Conservation (phyloP, 2,113 vertebrate species). For the Thunnus maccoyii region DNA sequence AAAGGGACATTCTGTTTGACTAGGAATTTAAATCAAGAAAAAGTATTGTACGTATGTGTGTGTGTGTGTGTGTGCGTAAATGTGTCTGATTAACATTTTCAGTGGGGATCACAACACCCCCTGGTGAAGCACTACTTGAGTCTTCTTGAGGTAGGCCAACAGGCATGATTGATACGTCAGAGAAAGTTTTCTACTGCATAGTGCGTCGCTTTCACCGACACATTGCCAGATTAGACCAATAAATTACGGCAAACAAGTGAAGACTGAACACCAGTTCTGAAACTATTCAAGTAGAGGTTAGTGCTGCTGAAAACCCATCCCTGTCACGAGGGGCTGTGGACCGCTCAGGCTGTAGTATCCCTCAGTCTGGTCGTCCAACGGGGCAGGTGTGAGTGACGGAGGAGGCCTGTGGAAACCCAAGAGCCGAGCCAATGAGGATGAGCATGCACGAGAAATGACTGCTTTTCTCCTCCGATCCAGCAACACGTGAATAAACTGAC, state of each 20-base stretch:
- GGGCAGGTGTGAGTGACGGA: constrained; percentile 19
- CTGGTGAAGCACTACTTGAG: constrained; percentile 31
- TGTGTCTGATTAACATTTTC: constrained; percentile 22
- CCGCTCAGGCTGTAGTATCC: constrained; percentile 4
- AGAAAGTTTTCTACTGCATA: constrained; percentile 1
- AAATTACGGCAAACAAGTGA: constrained; percentile 10
- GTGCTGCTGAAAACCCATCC: constrained; percentile 55
- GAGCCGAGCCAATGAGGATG: constrained; percentile 9
- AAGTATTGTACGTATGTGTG: neutral
- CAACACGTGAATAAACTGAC: neutral
- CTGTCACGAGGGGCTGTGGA: constrained; percentile 26
- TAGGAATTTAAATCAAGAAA: constrained; percentile 11
- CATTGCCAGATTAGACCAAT: constrained; percentile 19
- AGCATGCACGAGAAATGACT: constrained; percentile 1
- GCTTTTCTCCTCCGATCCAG: neutral
- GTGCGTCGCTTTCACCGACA: constrained; percentile 6
- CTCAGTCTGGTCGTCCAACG: constrained; percentile 9
- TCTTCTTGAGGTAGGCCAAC: constrained; percentile 53
- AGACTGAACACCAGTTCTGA: constrained; percentile 14
- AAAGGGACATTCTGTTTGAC: constrained; percentile 28
- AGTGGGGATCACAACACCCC: constrained; percentile 13
- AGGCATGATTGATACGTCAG: constrained; percentile 5
- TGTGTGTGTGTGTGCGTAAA: constrained; percentile 10
- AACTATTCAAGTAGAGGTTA: constrained; percentile 45
- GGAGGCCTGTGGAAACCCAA: constrained; percentile 69